Percentiles rank a stretch among this genome's conserved stretches.
phyloP scores from a whole-genome alignment of 2,797 vertebrate genomes.

The Chromis chromis region DNA sequence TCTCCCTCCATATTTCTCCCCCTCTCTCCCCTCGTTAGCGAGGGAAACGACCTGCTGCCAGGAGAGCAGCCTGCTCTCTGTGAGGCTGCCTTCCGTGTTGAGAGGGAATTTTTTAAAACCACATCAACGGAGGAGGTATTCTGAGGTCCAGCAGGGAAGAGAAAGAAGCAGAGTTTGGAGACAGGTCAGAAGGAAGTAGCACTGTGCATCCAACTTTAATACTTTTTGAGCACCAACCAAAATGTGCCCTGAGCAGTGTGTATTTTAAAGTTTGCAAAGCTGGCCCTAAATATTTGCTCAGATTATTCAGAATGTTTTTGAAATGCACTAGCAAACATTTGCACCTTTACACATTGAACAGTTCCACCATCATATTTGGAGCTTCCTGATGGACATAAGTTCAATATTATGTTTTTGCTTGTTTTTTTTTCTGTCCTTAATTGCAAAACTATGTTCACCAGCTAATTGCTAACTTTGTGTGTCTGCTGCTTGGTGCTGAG shows the following conservation, averaged over 20 bases:
- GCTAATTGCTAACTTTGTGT: too few relatives aligned
- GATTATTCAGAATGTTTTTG: too few relatives aligned
- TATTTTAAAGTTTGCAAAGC: too few relatives aligned
- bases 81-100: slow-evolving; percentile 12
- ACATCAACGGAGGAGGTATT: slow-evolving; percentile 11
- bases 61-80: slow-evolving; percentile 23
- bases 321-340: not conserved
- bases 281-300: too few relatives aligned
- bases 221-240: not conserved
- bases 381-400: not conserved
- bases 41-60: slow-evolving; percentile 40
- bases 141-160: slow-evolving; percentile 27
- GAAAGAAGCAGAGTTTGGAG: slow-evolving; percentile 18
- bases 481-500: too few relatives aligned
- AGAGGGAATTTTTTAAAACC: slow-evolving; percentile 27
- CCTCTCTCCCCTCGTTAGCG: slow-evolving; percentile 35
- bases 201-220: not conserved
- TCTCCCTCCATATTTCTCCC: slow-evolving; percentile 1
- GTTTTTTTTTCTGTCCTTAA: too few relatives aligned
- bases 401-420: not conserved
- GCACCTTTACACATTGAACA: not conserved
- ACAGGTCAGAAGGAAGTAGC: not conserved
- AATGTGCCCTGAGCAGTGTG: not conserved
- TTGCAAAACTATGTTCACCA: too few relatives aligned
- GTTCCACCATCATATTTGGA: not conserved